These are phyloP conservation scores for Acrocyrtus sp. DNA, from an alignment of 2,888 invertebrate species.

Conservation along the genomic window DNA sequence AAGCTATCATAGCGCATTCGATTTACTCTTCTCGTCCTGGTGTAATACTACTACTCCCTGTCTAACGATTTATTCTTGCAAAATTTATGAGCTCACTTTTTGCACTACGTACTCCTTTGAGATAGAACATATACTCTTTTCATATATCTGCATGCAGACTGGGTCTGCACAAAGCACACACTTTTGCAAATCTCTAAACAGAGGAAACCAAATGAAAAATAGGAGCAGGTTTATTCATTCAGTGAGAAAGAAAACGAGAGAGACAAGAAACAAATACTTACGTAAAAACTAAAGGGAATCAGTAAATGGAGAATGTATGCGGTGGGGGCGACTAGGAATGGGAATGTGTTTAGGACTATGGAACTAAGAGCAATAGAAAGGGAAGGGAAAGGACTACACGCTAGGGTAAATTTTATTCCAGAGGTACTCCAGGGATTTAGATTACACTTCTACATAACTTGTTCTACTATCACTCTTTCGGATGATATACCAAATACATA, in stretches of 20 bases:
- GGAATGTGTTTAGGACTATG: too few species aligned
- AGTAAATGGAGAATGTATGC: too few species aligned
- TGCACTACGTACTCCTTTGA: conserved; percentile 33
- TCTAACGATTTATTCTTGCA: conserved; percentile 40
- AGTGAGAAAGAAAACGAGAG: conserved; percentile 5
- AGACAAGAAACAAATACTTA: neutral
- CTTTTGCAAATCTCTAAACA: too few species aligned
- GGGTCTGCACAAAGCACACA: too few species aligned
- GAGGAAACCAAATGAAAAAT: neutral
- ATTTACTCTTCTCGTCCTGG: conserved; percentile 31
- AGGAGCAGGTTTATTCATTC: conserved; percentile 16
- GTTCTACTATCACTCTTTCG: too few species aligned
- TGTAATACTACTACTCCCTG: conserved; percentile 32
- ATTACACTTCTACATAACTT: too few species aligned
- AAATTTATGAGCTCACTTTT: conserved; percentile 43
- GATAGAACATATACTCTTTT: too few species aligned
- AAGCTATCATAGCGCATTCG: conserved; percentile 34
- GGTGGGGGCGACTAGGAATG: neutral
- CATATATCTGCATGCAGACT: too few species aligned
- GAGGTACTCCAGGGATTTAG: conserved; percentile 14
- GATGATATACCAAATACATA: too few species aligned
- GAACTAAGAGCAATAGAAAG: neutral
- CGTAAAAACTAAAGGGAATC: neutral
- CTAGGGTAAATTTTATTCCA: conserved; percentile 4
- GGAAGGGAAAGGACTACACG: neutral